These are phyloP conservation scores for Aphelinus certus DNA, from an alignment of 1,140 invertebrate species.

Conservation along the genomic window DNA sequence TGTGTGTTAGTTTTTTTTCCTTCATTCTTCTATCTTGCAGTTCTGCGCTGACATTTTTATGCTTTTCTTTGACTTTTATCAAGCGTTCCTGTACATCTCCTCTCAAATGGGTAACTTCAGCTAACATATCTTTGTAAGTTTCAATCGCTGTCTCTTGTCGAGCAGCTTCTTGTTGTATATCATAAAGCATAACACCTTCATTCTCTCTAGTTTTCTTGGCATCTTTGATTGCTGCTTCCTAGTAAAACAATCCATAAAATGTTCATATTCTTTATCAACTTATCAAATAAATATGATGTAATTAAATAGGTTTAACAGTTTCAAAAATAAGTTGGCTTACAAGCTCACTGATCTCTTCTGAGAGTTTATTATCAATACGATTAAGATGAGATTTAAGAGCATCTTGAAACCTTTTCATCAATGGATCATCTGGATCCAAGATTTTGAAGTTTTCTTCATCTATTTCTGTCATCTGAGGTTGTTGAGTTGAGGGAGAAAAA, in stretches of 20 bases:
- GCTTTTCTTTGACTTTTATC: conserved; percentile 54
- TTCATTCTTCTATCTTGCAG: conserved; percentile 56
- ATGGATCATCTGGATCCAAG: conserved; percentile 72
- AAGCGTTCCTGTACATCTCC: conserved; percentile 56
- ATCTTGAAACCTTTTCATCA: conserved; percentile 73
- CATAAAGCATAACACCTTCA: conserved; percentile 61
- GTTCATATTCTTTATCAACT: not conserved
- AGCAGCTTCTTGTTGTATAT: conserved; percentile 64
- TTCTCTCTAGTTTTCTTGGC: conserved; percentile 62
- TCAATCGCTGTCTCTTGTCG: conserved; percentile 66
- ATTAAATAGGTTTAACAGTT: conserved; percentile 29
- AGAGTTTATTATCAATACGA: conserved; percentile 66
- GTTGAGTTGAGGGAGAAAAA: not conserved
- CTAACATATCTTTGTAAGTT: conserved; percentile 62
- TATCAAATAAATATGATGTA: not conserved
- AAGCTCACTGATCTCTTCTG: conserved; percentile 70
- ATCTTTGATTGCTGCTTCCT: conserved; percentile 59
- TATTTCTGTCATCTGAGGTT: not conserved
- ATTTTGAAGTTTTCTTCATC: conserved; percentile 45
- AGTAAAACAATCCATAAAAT: conserved; percentile 14
- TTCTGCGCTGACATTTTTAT: conserved; percentile 55
- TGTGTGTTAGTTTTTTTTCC: conserved; percentile 57
- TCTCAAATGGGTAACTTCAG: conserved; percentile 58
- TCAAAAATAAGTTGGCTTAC: conserved; percentile 52
- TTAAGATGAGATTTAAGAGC: conserved; percentile 69